A percentile compares a stretch with the other conserved stretches of the same genome.
phyloP scores from a whole-genome alignment of 2,888 invertebrate species.

The Thyatira batis region DNA sequence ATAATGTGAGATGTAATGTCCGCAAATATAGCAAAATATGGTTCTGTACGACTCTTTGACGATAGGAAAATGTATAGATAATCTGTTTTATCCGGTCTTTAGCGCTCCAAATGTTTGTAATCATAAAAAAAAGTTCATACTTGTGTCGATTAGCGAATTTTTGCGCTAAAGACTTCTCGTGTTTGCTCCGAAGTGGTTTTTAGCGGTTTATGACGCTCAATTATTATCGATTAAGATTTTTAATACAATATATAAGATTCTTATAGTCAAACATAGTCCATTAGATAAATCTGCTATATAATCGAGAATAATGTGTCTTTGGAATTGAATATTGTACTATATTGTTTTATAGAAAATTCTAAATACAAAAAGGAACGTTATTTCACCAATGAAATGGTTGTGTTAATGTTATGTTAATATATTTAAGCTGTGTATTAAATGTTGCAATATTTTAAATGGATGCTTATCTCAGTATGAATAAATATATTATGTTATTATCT shows the following conservation, averaged over 20 bases:
- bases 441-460: constrained; percentile 18
- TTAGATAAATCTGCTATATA: constrained; percentile 46
- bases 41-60: background rate
- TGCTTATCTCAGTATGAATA: constrained; percentile 1
- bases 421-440: constrained; percentile 16
- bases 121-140: background rate
- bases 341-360: constrained; percentile 29
- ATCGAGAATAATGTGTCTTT: constrained; percentile 26
- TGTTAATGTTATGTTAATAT: constrained; percentile 40
- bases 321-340: constrained; percentile 36
- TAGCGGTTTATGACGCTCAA: constrained; percentile 57
- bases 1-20: too few species aligned
- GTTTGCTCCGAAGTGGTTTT: background rate
- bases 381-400: constrained; percentile 48
- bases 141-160: background rate
- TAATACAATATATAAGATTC: constrained; percentile 34
- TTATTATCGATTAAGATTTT: constrained; percentile 52
- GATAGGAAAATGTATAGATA: background rate
- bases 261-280: constrained; percentile 57
- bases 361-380: constrained; percentile 16
- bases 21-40: too few species aligned
- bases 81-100: background rate
- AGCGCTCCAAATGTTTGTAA: too few species aligned
- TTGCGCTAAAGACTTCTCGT: background rate
- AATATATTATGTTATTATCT: background rate